phyloP scores from a whole-genome alignment of 2,797 vertebrate species.

The Leuciscus waleckii region DNA sequence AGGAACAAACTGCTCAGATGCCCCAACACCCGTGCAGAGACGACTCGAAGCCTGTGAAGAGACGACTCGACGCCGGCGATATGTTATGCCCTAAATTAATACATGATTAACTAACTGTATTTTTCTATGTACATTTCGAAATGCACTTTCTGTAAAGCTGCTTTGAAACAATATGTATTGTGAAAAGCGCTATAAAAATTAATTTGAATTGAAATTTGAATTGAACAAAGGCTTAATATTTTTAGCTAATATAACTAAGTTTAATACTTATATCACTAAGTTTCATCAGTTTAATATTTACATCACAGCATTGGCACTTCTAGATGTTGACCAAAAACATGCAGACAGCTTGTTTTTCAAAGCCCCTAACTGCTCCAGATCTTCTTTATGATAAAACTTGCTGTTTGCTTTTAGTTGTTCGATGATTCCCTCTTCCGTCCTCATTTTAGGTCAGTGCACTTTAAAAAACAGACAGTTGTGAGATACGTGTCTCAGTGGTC shows the following conservation, averaged over 20 bases:
- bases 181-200: too few relatives aligned
- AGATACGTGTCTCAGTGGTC: constrained; percentile 51
- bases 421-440: not conserved
- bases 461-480: constrained; percentile 34
- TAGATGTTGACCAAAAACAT: not conserved
- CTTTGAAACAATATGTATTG: too few relatives aligned
- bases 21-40: too few relatives aligned
- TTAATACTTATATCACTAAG: not conserved
- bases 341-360: not conserved
- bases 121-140: too few relatives aligned
- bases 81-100: too few relatives aligned
- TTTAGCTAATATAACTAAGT: constrained; percentile 8
- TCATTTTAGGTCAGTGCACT: constrained; percentile 20
- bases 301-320: not conserved
- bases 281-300: not conserved
- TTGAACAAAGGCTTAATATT: constrained; percentile 31
- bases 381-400: not conserved
- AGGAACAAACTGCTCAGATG: not conserved
- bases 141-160: too few relatives aligned
- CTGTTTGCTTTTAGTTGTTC: constrained; percentile 1
- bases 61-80: too few relatives aligned
- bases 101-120: too few relatives aligned
- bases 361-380: not conserved
- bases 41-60: too few relatives aligned
- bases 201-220: too few relatives aligned